phyloP scores from a whole-genome alignment of 2,888 invertebrate genomes.

The Pomacea canaliculata region DNA sequence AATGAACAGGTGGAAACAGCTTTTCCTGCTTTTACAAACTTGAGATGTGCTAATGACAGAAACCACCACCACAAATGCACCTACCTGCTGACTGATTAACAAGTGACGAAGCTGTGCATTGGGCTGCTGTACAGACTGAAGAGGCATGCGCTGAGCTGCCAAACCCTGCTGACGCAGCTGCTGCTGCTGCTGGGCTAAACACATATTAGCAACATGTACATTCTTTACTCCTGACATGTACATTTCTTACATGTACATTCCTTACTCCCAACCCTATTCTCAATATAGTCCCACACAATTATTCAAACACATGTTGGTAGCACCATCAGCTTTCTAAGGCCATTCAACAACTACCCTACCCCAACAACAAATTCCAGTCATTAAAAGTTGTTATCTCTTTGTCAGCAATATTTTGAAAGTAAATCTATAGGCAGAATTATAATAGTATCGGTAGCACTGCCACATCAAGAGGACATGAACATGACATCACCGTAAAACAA shows the following conservation, averaged over 20 bases:
- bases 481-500: too few relatives aligned
- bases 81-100: slow-evolving; percentile 36
- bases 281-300: slow-evolving; percentile 1
- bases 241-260: slow-evolving; percentile 1
- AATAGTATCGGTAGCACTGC: too few relatives aligned
- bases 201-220: slow-evolving; percentile 27
- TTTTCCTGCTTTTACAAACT: neutral
- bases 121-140: slow-evolving; percentile 51
- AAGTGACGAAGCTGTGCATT: slow-evolving; percentile 42
- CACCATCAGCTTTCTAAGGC: too few relatives aligned
- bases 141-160: slow-evolving; percentile 44
- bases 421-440: too few relatives aligned
- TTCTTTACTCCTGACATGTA: slow-evolving; percentile 13
- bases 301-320: too few relatives aligned
- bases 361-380: too few relatives aligned
- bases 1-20: too few relatives aligned
- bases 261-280: neutral
- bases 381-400: too few relatives aligned
- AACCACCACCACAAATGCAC: neutral
- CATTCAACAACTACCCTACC: too few relatives aligned
- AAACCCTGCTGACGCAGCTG: slow-evolving; percentile 40
- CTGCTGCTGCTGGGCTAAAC: slow-evolving; percentile 36
- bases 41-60: neutral
- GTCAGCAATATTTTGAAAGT: too few relatives aligned
- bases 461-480: too few relatives aligned